Conservation (phyloP, 2,888 invertebrate genomes). For the Volucella inflata region DNA sequence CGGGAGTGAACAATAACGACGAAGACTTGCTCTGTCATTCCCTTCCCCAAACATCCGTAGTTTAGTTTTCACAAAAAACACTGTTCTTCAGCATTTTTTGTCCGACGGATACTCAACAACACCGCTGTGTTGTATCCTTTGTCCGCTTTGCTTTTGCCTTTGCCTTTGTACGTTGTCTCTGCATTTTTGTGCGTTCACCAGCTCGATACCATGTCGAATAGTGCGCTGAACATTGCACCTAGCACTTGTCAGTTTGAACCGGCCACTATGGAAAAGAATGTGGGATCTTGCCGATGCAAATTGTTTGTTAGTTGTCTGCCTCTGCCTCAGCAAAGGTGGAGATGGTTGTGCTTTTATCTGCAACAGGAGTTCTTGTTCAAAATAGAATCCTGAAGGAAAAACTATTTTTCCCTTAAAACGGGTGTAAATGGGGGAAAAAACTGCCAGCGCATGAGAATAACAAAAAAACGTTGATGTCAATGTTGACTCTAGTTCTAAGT, state of each 20-base stretch:
- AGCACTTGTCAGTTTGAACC: conserved; percentile 14
- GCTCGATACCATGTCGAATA: conserved; percentile 44
- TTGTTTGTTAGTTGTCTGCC: conserved; percentile 65
- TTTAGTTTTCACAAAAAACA: conserved; percentile 1
- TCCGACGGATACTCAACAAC: neutral
- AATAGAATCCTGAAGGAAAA: conserved; percentile 30
- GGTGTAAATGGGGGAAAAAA: conserved; percentile 49
- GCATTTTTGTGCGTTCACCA: conserved; percentile 60
- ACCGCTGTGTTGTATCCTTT: neutral
- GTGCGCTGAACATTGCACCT: conserved; percentile 48
- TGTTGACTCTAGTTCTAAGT: conserved; percentile 20
- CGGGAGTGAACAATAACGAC: neutral
- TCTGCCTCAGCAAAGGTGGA: conserved; percentile 46
- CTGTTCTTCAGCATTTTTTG: conserved; percentile 40
- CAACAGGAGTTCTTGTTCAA: neutral
- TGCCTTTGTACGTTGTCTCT: conserved; percentile 16
- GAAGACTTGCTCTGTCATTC: conserved; percentile 15
- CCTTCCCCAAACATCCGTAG: neutral
- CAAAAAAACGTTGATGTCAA: conserved; percentile 38
- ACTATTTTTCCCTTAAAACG: conserved; percentile 61
- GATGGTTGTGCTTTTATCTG: conserved; percentile 25
- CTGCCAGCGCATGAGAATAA: neutral
- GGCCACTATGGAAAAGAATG: conserved; percentile 40
- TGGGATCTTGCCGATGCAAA: conserved; percentile 69
- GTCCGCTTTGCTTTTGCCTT: neutral